Evolutionary conservation across 2,797 vertebrate species (phyloP).

Genomic region (Phoebastria nigripes): DNA sequence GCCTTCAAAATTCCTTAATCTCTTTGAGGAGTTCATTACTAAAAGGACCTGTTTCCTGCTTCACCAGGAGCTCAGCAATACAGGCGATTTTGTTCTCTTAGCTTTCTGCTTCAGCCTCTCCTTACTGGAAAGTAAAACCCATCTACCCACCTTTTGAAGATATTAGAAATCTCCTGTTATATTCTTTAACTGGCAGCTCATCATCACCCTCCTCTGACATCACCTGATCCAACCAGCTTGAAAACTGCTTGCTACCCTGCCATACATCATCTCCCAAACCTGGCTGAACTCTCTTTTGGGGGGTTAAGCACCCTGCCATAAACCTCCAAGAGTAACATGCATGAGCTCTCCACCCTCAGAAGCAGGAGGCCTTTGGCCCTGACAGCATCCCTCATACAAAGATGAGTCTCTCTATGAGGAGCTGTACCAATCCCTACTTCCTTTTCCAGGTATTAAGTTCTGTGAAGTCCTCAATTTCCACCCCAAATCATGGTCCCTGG

Average conservation of each 20-base stretch:
- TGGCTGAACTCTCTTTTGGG: background rate
- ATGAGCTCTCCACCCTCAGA: background rate
- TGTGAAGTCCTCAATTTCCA: background rate
- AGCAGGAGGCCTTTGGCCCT: background rate
- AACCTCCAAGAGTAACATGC: background rate
- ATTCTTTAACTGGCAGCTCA: background rate
- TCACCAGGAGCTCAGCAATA: background rate
- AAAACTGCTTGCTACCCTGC: background rate
- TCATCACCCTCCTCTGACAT: conserved; percentile 5
- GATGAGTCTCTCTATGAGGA: background rate
- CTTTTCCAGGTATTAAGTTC: background rate
- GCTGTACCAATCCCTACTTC: background rate
- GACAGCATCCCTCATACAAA: background rate
- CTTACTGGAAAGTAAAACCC: background rate
- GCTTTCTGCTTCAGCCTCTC: background rate
- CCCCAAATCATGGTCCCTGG: background rate
- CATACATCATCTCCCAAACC: background rate
- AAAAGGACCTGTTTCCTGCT: background rate
- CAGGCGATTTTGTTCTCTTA: background rate
- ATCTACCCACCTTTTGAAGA: background rate
- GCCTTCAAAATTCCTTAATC: conserved; percentile 38
- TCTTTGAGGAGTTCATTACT: conserved; percentile 39
- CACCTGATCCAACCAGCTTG: background rate
- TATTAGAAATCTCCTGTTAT: background rate
- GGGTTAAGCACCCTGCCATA: background rate